Percentiles rank a stretch among this genome's conserved stretches.
These are phyloP conservation scores for Chaitophorus viminalis DNA, from an alignment of 2,888 invertebrate species.

Conservation along the genomic window DNA sequence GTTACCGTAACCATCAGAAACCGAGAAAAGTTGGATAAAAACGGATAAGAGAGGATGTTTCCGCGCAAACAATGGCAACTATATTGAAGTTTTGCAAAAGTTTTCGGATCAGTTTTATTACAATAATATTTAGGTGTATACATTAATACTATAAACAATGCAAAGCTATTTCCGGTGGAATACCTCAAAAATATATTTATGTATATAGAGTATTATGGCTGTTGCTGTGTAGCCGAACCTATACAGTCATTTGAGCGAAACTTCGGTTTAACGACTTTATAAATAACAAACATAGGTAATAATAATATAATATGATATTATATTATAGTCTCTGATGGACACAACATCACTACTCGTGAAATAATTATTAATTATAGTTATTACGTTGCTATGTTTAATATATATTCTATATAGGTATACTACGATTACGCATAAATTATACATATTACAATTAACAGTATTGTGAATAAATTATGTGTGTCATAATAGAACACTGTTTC, in stretches of 20 bases:
- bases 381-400: too few species aligned
- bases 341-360: too few species aligned
- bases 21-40: background rate
- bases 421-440: background rate
- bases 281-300: background rate
- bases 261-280: background rate
- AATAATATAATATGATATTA: too few species aligned
- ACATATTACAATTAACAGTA: background rate
- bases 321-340: too few species aligned
- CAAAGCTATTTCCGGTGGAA: too few species aligned
- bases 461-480: too few species aligned
- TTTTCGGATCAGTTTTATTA: background rate
- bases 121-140: too few species aligned
- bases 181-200: background rate
- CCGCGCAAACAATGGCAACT: background rate
- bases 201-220: too few species aligned
- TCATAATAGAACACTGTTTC: background rate
- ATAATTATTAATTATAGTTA: too few species aligned
- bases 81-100: background rate
- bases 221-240: background rate
- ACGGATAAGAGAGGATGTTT: background rate
- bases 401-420: too few species aligned
- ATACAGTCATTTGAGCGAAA: background rate
- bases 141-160: too few species aligned
- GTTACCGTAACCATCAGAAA: background rate